A percentile compares a stretch with the other conserved stretches of the same genome.
phyloP scores from a whole-genome alignment of 2,113 vertebrate species.

The Daphoenositta chrysoptera region DNA sequence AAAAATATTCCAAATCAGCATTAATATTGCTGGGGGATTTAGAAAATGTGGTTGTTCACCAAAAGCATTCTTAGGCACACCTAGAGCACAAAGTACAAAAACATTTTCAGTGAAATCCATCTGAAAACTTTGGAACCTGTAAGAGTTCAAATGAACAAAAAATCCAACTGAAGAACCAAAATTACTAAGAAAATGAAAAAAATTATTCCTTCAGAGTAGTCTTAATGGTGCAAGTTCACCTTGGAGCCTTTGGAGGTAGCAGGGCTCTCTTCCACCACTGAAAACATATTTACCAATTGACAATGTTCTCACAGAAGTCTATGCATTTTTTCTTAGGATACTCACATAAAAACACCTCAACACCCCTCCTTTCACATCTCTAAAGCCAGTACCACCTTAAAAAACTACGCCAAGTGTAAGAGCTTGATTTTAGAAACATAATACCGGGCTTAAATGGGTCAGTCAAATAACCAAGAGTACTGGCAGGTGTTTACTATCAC shows the following conservation, averaged over 20 bases:
- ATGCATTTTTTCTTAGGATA: not conserved
- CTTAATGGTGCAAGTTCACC: not conserved
- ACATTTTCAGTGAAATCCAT: not conserved
- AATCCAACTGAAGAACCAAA: not conserved
- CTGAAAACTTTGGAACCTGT: not conserved
- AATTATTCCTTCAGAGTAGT: not conserved
- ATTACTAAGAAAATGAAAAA: rapidly evolving
- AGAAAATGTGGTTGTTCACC: not conserved
- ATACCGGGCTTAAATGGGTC: not conserved
- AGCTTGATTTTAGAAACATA: not conserved
- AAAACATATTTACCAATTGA: not conserved
- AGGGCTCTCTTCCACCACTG: not conserved
- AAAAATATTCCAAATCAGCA: not conserved
- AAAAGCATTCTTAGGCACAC: not conserved
- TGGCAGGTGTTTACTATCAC: not conserved
- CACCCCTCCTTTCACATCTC: not conserved
- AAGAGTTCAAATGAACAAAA: not conserved
- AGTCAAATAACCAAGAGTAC: not conserved
- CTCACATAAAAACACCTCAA: not conserved
- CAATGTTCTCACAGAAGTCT: not conserved
- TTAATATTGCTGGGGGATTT: not conserved
- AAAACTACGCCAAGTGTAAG: not conserved
- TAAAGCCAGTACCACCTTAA: not conserved
- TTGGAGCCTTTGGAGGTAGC: not conserved
- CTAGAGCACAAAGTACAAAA: not conserved